Percentiles rank a stretch among this genome's conserved stretches.
Evolutionary conservation across 2,113 vertebrate genomes (phyloP).

Genomic region (Plestiodon gilberti): DNA sequence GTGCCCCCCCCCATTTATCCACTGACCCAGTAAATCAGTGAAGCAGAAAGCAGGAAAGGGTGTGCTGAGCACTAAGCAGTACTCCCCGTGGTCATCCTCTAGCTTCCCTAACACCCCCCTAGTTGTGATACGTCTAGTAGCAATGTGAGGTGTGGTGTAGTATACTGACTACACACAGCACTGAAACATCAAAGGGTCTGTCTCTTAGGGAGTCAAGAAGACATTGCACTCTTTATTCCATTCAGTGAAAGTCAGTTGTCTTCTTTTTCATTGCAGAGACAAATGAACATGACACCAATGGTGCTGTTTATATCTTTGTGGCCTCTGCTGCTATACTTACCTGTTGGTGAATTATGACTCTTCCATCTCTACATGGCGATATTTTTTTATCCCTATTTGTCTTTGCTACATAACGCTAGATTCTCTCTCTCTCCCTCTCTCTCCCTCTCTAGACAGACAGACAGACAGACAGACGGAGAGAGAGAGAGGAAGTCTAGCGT

Average conservation of each 20-base stretch:
- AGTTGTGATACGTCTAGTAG: neutral
- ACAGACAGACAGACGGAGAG: too few species aligned
- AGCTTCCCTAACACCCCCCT: neutral
- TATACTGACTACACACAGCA: neutral
- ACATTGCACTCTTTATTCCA: neutral
- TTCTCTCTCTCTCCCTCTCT: too few species aligned
- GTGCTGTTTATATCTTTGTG: constrained; percentile 8
- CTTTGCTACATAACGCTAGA: neutral
- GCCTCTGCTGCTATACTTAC: neutral
- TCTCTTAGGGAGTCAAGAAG: neutral
- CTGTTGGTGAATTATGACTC: neutral
- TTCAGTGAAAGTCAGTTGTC: neutral
- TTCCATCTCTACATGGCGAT: neutral
- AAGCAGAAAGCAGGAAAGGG: too few species aligned
- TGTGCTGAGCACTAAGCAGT: too few species aligned
- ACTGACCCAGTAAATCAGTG: too few species aligned
- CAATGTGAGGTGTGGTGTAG: neutral
- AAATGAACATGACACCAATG: neutral
- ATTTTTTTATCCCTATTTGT: neutral
- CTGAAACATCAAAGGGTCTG: neutral
- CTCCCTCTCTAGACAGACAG: too few species aligned
- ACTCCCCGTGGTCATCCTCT: too few species aligned
- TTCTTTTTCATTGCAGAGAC: constrained; percentile 3
- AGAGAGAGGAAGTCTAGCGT: neutral
- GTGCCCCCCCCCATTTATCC: too few species aligned